phyloP scores from a whole-genome alignment of 2,888 invertebrate genomes.

The Melanostoma scalare region DNA sequence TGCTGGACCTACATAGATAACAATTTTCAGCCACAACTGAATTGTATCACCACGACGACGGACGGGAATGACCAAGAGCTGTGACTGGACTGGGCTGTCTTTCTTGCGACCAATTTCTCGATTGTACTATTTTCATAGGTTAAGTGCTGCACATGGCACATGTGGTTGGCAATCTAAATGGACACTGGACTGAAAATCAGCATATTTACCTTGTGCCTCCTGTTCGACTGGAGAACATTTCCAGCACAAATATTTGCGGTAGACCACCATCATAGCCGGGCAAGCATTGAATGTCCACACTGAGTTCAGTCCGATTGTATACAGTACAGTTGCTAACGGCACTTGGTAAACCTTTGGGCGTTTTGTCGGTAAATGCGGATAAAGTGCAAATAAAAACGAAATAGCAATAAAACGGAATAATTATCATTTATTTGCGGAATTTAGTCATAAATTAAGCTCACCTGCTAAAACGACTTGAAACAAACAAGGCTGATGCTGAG shows the following conservation, averaged over 20 bases:
- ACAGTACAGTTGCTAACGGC: slow-evolving; percentile 92
- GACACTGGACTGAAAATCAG: slow-evolving; percentile 59
- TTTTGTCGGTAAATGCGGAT: slow-evolving; percentile 34
- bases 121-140: slow-evolving; percentile 47
- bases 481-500: slow-evolving; percentile 91
- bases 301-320: slow-evolving; percentile 92
- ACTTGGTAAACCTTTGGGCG: slow-evolving; percentile 89
- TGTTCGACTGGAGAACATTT: slow-evolving; percentile 85
- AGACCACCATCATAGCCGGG: slow-evolving; percentile 94
- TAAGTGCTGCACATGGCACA: slow-evolving; percentile 64
- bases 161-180: slow-evolving; percentile 50
- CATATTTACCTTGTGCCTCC: slow-evolving; percentile 81
- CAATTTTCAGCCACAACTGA: slow-evolving; percentile 34
- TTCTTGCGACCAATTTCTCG: slow-evolving; percentile 42
- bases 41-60: slow-evolving; percentile 5
- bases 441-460: slow-evolving; percentile 81
- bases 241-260: slow-evolving; percentile 92
- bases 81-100: slow-evolving; percentile 12
- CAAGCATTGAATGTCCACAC: slow-evolving; percentile 91
- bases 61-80: no score
- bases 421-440: slow-evolving; percentile 49
- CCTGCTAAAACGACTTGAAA: slow-evolving; percentile 95
- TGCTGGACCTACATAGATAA: slow-evolving; percentile 50
- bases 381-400: slow-evolving; percentile 29
- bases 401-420: slow-evolving; percentile 48